A percentile compares a stretch with the other conserved stretches of the same genome.
phyloP scores from a whole-genome alignment of 2,888 invertebrate species.

The Odontocerum albicorne region DNA sequence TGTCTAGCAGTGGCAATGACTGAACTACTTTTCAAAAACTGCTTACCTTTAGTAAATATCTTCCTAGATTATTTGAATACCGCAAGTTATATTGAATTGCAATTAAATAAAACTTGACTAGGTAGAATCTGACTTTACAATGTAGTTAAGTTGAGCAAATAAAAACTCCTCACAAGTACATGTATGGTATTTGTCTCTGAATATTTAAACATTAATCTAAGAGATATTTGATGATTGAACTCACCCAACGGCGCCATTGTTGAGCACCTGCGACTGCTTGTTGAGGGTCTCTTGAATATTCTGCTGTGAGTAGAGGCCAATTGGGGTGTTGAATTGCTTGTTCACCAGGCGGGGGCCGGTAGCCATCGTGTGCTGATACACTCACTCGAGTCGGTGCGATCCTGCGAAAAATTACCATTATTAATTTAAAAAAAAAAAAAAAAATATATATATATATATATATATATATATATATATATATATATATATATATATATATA shows the following conservation, averaged over 20 bases:
- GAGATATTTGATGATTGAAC: too few species aligned
- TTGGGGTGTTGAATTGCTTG: constrained; percentile 89
- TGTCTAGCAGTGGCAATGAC: too few species aligned
- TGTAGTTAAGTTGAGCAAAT: too few species aligned
- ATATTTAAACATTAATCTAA: too few species aligned
- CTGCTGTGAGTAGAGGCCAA: constrained; percentile 79
- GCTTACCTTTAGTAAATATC: too few species aligned
- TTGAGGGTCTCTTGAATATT: constrained; percentile 79
- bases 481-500: not conserved
- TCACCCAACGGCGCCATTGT: constrained; percentile 81
- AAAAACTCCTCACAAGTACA: too few species aligned
- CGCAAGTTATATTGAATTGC: too few species aligned
- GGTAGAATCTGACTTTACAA: too few species aligned
- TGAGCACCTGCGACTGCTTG: constrained; percentile 74
- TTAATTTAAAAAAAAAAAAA: not conserved
- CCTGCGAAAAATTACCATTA: constrained; percentile 22
- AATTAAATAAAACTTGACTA: too few species aligned
- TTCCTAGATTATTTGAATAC: too few species aligned
- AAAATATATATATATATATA: not conserved
- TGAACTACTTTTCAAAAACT: too few species aligned
- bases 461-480: not conserved
- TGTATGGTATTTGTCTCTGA: too few species aligned
- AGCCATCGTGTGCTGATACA: constrained; percentile 76
- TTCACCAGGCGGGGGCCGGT: constrained; percentile 74
- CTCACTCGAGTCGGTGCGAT: constrained; percentile 29